phyloP scores from a whole-genome alignment of 2,888 invertebrate genomes.

The Spisula solida region DNA sequence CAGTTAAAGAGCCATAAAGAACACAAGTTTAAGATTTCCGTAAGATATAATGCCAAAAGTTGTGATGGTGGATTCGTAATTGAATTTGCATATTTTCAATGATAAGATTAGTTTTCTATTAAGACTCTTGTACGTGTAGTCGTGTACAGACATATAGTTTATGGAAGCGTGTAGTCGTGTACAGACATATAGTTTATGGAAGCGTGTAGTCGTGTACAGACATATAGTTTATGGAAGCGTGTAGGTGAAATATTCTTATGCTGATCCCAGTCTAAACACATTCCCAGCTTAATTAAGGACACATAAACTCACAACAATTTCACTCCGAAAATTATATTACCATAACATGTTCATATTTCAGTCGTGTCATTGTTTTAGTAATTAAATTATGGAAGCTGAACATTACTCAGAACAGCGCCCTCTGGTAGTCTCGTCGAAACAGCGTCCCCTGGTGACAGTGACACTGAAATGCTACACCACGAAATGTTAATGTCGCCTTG shows the following conservation, averaged over 20 bases:
- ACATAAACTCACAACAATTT: neutral
- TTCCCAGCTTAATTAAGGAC: neutral
- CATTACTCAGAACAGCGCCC: neutral
- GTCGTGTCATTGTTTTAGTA: neutral
- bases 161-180: no score
- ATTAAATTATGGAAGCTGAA: neutral
- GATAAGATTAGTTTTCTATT: neutral
- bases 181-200: no score
- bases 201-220: no score
- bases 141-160: no score
- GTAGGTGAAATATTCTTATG: neutral
- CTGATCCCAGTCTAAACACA: neutral
- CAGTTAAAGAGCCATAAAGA: no score
- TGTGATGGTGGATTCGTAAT: no score
- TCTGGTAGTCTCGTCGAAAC: neutral
- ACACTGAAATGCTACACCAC: neutral
- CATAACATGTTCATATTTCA: neutral
- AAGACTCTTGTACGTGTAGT: neutral
- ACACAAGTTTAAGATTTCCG: no score
- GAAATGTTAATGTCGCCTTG: neutral
- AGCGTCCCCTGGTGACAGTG: no score
- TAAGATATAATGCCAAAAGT: no score
- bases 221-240: neutral
- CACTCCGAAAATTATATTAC: neutral
- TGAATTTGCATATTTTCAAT: neutral